phyloP scores from a whole-genome alignment of 2,797 vertebrate species.

The Malacoctenus gilli region DNA sequence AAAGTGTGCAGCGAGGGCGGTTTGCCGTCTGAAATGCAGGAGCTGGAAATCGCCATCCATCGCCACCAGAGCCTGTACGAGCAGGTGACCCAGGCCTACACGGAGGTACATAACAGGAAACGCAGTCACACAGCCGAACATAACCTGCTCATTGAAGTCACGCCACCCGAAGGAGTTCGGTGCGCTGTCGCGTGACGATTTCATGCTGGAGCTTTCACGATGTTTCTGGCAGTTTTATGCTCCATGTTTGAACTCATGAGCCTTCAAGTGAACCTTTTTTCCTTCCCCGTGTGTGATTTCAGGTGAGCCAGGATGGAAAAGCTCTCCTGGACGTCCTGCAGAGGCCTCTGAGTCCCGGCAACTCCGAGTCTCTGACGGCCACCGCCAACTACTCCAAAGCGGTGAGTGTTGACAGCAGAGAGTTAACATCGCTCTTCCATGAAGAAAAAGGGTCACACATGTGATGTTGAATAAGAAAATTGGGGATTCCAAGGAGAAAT shows the following conservation, averaged over 20 bases:
- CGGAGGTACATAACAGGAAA: slow-evolving; percentile 65
- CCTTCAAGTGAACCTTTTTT: not conserved
- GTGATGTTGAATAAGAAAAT: no score
- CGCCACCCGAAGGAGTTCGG: no score
- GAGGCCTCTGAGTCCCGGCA: slow-evolving; percentile 94
- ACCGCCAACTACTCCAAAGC: slow-evolving; percentile 99
- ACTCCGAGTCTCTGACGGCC: slow-evolving; percentile 95
- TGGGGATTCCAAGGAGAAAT: no score
- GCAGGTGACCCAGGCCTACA: slow-evolving; percentile 97
- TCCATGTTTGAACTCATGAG: not conserved
- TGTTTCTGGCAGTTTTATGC: no score
- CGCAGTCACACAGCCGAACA: no score
- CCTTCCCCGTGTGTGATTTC: slow-evolving; percentile 35
- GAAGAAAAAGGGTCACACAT: no score
- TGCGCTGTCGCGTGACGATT: no score
- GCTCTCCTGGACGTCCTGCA: slow-evolving; percentile 95
- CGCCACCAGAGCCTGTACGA: slow-evolving; percentile 97
- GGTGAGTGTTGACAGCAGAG: slow-evolving; percentile 73
- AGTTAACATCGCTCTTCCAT: no score
- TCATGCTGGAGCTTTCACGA: no score
- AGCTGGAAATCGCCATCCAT: slow-evolving; percentile 95
- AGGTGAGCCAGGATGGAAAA: slow-evolving; percentile 99
- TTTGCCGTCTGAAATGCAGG: slow-evolving; percentile 94
- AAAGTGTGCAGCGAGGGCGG: slow-evolving; percentile 98
- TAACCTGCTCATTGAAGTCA: no score